A percentile compares a stretch with the other conserved stretches of the same genome.
Conservation (phyloP, 2,797 vertebrate genomes). For the Furcifer pardalis region DNA sequence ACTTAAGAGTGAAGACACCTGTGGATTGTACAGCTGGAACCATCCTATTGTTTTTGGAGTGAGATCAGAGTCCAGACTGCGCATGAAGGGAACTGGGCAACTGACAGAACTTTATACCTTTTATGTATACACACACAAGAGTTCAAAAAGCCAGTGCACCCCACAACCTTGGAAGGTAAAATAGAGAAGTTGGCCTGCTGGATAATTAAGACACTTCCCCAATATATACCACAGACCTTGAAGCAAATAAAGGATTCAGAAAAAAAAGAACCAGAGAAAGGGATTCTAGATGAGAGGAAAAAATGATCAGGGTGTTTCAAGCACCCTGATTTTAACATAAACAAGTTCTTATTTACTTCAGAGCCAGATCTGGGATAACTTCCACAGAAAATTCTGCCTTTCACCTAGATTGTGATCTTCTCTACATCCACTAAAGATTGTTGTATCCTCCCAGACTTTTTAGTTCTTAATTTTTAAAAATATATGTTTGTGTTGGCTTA, state of each 20-base stretch:
- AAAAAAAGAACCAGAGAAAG: background rate
- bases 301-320: background rate
- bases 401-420: background rate
- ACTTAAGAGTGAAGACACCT: conserved; percentile 22
- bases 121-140: background rate
- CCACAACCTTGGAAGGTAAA: background rate
- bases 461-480: background rate
- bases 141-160: background rate
- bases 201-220: background rate
- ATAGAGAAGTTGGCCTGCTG: background rate
- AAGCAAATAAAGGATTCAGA: background rate
- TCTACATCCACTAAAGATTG: too few species aligned
- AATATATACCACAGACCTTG: background rate
- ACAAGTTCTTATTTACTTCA: background rate
- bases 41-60: conserved; percentile 21
- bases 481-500: background rate
- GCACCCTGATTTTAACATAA: background rate
- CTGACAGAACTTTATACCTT: conserved; percentile 7
- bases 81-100: background rate
- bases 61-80: conserved; percentile 31
- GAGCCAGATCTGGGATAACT: background rate
- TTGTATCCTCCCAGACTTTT: background rate
- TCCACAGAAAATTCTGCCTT: background rate
- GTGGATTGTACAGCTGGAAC: conserved; percentile 10
- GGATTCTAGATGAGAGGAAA: too few species aligned